Conservation (phyloP, 2,797 vertebrate genomes). For the Borostomias antarcticus region DNA sequence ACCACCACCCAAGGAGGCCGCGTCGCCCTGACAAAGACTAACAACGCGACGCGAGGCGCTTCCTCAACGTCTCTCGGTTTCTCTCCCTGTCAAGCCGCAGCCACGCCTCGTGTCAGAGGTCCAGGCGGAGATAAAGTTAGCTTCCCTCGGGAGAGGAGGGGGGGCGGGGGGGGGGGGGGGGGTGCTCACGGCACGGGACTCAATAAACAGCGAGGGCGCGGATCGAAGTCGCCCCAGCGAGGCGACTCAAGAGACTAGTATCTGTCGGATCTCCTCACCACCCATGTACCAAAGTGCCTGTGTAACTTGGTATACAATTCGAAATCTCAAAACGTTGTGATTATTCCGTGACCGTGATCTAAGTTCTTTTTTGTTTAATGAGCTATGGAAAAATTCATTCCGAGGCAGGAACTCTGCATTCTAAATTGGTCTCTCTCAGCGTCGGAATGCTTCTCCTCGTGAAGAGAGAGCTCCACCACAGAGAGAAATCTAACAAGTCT, state of each 20-base stretch:
- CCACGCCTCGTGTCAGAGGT: background rate
- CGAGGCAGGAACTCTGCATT: background rate
- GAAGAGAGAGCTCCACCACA: background rate
- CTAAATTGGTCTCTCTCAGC: background rate
- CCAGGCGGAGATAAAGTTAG: background rate
- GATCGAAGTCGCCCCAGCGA: background rate
- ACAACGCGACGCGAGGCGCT: background rate
- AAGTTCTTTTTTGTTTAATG: background rate
- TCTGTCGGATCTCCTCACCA: too few relatives aligned
- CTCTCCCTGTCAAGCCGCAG: background rate
- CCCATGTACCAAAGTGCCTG: too few relatives aligned
- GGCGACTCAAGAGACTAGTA: too few relatives aligned
- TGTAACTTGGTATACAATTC: too few relatives aligned
- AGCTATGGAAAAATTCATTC: background rate
- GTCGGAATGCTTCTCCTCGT: too few relatives aligned
- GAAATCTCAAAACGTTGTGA: too few relatives aligned
- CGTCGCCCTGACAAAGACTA: conserved; percentile 16
- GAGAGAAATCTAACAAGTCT: background rate
- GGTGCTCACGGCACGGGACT: too few relatives aligned
- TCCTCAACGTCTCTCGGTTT: background rate
- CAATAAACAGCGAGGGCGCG: background rate
- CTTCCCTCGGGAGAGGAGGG: background rate
- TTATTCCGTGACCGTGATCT: too few relatives aligned
- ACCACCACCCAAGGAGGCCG: conserved; percentile 13
- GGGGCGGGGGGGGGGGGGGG: too few relatives aligned